Evolutionary conservation across 2,888 invertebrate genomes (phyloP), one percentile per base, ranked within the genome.

Genomic region (Stenurella melanura): DNA sequence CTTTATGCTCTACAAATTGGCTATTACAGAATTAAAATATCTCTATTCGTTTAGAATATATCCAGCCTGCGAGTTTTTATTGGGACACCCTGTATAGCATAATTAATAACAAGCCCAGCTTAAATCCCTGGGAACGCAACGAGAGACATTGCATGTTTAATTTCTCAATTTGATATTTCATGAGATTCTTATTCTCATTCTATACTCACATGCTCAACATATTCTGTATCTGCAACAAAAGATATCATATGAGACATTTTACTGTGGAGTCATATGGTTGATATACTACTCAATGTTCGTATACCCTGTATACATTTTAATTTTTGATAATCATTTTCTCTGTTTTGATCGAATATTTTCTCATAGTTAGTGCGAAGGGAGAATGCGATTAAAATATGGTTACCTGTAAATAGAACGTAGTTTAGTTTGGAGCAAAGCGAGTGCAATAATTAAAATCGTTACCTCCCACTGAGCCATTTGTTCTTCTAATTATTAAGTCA

Each of bases 251-350:
- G 34, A 4, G 34, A 34, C 21, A 69, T 12, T 34, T 34, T 34
- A 18, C 38, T 38, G n/a, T 69, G 69, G 6, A 0, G 3, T 5
- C 30, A n/a, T 69, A 69, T 69, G 5, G 34, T 30, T 34, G 18
- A 34, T 0, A 34, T 58, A 54, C 69, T 57, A 69, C n/a, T 58
- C 0, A 69, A 5, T 30, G 54, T 54, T 17, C 69, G 57, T 1
- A 69, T 5, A 18, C 69, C 69, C 19, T 69, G 69, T 11, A 69
- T 69, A 9, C 58, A 38, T 58, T 69, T 69, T 38, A 69, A 38
- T 7, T 42, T 69, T 19, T 69, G 69, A 54, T 69, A 69, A 9
- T 57, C 54, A 1, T n/a, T 21, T 11, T 9, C 56, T 18, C 15
- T 38, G 34, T 18, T 57, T 17, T 7, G 19, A 7, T 34, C 18